Evolutionary conservation across 2,113 vertebrate genomes (phyloP).

Genomic region (Scytalopus superciliaris): DNA sequence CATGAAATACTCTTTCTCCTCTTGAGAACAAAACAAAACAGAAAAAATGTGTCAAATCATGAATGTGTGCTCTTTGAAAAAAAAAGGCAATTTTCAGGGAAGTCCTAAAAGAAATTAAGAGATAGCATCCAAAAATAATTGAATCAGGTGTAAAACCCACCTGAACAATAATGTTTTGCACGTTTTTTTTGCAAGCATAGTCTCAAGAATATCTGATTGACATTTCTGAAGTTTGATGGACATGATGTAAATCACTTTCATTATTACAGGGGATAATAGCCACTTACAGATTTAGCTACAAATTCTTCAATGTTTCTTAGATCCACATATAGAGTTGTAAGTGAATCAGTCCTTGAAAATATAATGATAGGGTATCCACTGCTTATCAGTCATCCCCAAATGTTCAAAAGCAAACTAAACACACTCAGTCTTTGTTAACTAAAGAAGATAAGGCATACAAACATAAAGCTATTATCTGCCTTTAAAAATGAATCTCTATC

Average conservation of each 20-base stretch:
- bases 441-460: slow-evolving; percentile 26
- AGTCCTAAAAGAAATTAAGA: background rate
- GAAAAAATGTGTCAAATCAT: background rate
- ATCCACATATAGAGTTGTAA: background rate
- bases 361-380: background rate
- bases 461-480: background rate
- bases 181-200: background rate
- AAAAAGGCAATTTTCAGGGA: background rate
- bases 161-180: background rate
- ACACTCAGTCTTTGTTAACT: background rate
- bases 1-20: background rate
- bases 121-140: background rate
- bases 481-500: slow-evolving; percentile 5
- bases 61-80: background rate
- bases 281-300: background rate
- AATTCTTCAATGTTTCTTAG: background rate
- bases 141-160: background rate
- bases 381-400: slow-evolving; percentile 26
- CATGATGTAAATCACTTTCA: background rate
- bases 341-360: slow-evolving; percentile 29
- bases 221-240: background rate
- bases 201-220: background rate
- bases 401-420: slow-evolving; percentile 13
- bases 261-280: background rate
- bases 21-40: background rate